Evolutionary conservation across 37 sponge, comb jelly and placozoan species (phyloP), one percentile per base, ranked within the genome.

Genomic region (Diacarnus erythraeanus): DNA sequence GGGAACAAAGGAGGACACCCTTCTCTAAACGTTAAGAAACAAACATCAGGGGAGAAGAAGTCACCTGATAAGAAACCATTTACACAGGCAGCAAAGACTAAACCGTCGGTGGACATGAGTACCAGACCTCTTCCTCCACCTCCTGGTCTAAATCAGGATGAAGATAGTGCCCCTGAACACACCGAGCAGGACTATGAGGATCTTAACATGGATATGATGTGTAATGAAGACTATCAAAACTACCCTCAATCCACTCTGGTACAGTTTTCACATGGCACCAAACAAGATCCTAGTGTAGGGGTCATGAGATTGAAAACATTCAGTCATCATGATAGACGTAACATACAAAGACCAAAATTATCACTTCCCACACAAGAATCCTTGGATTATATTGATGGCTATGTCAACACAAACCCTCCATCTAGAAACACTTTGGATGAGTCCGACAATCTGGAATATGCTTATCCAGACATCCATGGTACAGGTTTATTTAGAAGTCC

Each of bases 341-440:
- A 61, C 20, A 6, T 27, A 61, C 6, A 15, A 27, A 61, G 30
- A 61, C 64, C 64, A 23, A 27, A 23, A 15, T 25, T 61, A 23
- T 15, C 30, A 61, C 64, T 27, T 61, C 64, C 25, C n/a, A 5
- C 64, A 29, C 64, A 61, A 3, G 42, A 9, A 23, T 23, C 17
- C 42, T 25, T 69, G 4, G 69, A 57, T 25, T 66, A 79, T 44
- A 66, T 56, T 69, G 79, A 79, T 51, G 79, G 79, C 9, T 79
- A 79, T 54, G 79, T 79, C 38, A 56, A 79, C 20, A 54, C 79
- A 27, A 30, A 63, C 1, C 76, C 21, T 2, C 76, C 37, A 3
- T 3, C 39, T 33, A 3, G n/a, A 20, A 21, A 20, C 9, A 5
- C 51, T 17, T 43, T 25, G 31, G 42, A 60, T 20, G 33, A 27